Evolutionary conservation across 2,888 invertebrate genomes (phyloP).

Genomic region (Noctua fimbriata): DNA sequence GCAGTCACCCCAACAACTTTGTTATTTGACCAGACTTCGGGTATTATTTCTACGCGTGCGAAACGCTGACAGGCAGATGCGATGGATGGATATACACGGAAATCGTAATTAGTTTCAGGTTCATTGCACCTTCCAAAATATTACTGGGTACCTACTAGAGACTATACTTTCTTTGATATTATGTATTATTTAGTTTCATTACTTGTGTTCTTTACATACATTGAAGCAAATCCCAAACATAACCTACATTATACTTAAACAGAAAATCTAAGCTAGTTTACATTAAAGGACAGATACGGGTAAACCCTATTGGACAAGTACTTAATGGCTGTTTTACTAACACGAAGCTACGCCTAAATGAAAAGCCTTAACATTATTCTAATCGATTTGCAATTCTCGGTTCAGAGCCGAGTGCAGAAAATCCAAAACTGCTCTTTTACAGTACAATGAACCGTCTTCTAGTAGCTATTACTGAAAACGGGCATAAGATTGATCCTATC

Average conservation of each 20-base stretch:
- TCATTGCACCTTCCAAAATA: slow-evolving; percentile 35
- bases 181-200: background rate
- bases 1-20: slow-evolving; percentile 16
- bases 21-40: slow-evolving; percentile 27
- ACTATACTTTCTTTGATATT: background rate
- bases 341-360: background rate
- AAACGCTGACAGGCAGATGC: slow-evolving; percentile 47
- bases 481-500: background rate
- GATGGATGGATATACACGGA: slow-evolving; percentile 46
- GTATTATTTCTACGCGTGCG: slow-evolving; percentile 40
- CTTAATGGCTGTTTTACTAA: background rate
- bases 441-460: background rate
- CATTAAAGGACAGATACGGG: background rate
- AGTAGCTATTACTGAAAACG: background rate
- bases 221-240: background rate
- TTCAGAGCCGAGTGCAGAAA: background rate
- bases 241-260: background rate
- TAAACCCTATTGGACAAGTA: background rate
- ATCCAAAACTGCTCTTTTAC: background rate
- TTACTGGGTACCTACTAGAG: background rate
- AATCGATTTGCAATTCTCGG: background rate
- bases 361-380: background rate
- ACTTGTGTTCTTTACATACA: background rate
- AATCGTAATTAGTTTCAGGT: slow-evolving; percentile 45
- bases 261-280: background rate